Base-by-base conservation (phyloP, 2,113 vertebrate genomes). In the Siniperca chuatsi region DNA sequence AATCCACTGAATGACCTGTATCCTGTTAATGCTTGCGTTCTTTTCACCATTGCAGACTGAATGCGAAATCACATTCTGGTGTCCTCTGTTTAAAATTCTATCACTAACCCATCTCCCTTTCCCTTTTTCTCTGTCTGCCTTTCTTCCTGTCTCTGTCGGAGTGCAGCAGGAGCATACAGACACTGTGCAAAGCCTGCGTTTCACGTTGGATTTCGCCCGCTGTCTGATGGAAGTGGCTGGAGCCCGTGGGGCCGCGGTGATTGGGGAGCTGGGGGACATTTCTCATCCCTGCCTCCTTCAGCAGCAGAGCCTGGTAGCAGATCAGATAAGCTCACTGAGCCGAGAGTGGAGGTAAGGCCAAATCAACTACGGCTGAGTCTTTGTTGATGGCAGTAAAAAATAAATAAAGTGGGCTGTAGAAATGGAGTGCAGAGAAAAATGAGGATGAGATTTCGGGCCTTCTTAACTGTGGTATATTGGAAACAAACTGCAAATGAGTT, bases 241-340 rank as follows among this genome's bases (percentile, higher is more conserved):
- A 50, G 84, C 96, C 0, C 97, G 97, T 70, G 96, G 96, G 48
- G 86, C 91, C 0, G 93, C 94, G 13, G 57, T 44, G 37, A 61
- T 61, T 2, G 89, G 6, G 58, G 89, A 62, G 90, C 95, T 0
- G 62, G 85, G 60, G 4, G 93, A 95, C 2, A 1, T 94, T 0
- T 95, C 88, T 67, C 88, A 86, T 37, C 73, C 96, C 72, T 94
- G 89, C 90, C 93, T 96, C 87, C 83, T 86, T 18, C 96, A 97
- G 82, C 97, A 98, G 89, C 98, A 98, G 93, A 98, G 97, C 0
- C 66, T 97, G 79, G 97, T 99, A 86, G 97, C 97, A 0, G 98
- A 99, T 95, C 98, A 98, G 96, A 99, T 99, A 94, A 99, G 98
- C 93, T 97, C 97, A 0, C 96, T 99, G 74, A 99, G 98, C 95